phyloP scores from a whole-genome alignment of 2,797 vertebrate species.

The Darevskia nairensis region DNA sequence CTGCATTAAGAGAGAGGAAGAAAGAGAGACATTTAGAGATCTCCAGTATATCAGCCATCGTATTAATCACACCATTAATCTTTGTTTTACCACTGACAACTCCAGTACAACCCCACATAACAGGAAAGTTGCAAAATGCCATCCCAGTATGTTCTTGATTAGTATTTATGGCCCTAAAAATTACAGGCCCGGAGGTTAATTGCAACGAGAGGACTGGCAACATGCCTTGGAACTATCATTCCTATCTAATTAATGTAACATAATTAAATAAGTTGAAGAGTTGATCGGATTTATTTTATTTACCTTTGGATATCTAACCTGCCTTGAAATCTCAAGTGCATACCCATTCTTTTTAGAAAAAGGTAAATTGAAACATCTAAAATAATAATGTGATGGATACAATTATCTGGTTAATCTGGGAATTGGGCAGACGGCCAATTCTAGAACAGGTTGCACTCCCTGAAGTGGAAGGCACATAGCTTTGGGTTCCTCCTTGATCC shows the following conservation, averaged over 20 bases:
- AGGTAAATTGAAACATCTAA: background rate
- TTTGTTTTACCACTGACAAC: slow-evolving; percentile 20
- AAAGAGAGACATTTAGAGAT: background rate
- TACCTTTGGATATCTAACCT: background rate
- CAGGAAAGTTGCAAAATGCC: slow-evolving; percentile 36
- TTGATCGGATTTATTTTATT: background rate
- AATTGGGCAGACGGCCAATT: no score
- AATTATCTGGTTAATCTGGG: no score
- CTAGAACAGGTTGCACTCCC: no score
- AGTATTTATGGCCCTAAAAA: slow-evolving; percentile 32
- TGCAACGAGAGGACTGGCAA: background rate
- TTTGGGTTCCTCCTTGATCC: no score
- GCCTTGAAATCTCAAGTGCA: background rate
- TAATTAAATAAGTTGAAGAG: slow-evolving; percentile 27
- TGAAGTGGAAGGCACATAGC: no score
- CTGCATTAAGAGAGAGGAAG: background rate
- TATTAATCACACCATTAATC: slow-evolving; percentile 39
- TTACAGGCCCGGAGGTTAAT: slow-evolving; percentile 39
- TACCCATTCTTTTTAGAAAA: background rate
- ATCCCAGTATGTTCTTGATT: slow-evolving; percentile 26
- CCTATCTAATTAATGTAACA: slow-evolving; percentile 17
- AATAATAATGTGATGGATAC: no score
- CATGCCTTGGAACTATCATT: background rate
- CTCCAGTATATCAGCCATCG: slow-evolving; percentile 19
- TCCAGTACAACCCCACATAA: slow-evolving; percentile 3